These are phyloP conservation scores for Dyspetes luteomarginatus DNA, from an alignment of 2,888 invertebrate genomes.

Conservation along the genomic window DNA sequence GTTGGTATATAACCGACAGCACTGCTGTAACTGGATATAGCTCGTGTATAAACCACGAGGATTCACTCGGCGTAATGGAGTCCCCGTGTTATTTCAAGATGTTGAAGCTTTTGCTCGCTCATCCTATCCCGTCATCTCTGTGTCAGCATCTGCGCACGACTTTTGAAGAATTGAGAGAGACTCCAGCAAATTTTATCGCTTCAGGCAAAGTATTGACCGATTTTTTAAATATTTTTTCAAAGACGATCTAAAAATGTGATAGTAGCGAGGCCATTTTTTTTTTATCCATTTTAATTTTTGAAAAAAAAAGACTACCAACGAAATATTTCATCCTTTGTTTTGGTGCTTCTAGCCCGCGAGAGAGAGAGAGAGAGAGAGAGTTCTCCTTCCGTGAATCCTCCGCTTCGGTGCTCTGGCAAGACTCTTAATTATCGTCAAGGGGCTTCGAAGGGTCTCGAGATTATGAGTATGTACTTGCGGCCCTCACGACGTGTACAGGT, in stretches of 20 bases:
- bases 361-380: no score
- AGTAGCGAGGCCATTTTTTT: neutral
- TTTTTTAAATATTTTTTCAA: conserved; percentile 12
- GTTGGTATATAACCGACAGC: no score
- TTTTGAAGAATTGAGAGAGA: conserved; percentile 18
- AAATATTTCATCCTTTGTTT: conserved; percentile 40
- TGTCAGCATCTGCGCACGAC: conserved; percentile 18
- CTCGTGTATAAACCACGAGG: conserved; percentile 58
- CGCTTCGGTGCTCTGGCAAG: conserved; percentile 49
- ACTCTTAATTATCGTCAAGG: conserved; percentile 64
- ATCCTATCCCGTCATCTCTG: neutral
- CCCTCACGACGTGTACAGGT: conserved; percentile 13
- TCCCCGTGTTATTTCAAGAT: conserved; percentile 64
- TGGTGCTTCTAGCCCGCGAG: conserved; percentile 38
- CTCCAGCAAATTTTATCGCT: neutral
- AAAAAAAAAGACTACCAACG: conserved; percentile 14
- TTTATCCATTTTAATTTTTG: conserved; percentile 15
- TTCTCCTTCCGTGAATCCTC: conserved; percentile 35
- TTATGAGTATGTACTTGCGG: conserved; percentile 60
- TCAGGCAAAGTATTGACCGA: conserved; percentile 5
- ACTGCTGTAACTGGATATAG: conserved; percentile 63
- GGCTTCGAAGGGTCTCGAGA: conserved; percentile 59
- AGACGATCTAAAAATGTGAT: neutral
- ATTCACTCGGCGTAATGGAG: conserved; percentile 65
- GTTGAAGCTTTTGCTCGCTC: conserved; percentile 42